Conservation (phyloP, 2,797 vertebrate species). For the Anguilla megastoma region DNA sequence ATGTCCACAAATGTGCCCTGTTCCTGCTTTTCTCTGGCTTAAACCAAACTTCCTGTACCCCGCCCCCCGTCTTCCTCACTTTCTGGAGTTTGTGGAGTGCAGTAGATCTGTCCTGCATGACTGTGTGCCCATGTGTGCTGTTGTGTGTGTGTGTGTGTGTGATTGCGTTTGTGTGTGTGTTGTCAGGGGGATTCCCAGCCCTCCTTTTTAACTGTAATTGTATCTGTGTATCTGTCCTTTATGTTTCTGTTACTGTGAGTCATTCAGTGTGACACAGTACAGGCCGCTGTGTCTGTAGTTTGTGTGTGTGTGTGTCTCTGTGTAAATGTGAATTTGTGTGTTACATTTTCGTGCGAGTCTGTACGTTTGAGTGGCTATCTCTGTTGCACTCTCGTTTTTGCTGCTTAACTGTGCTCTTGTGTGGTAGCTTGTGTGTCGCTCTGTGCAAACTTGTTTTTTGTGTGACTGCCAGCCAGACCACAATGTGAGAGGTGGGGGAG, state of each 20-base stretch:
- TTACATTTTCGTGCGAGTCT: neutral
- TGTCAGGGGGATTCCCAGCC: neutral
- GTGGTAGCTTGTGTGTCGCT: neutral
- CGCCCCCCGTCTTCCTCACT: conserved; percentile 9
- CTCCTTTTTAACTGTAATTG: neutral
- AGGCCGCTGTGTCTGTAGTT: neutral
- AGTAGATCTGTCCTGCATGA: conserved; percentile 77
- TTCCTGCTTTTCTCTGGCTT: neutral
- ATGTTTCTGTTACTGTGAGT: neutral
- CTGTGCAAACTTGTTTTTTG: neutral
- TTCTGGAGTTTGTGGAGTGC: conserved; percentile 60
- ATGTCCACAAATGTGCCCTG: neutral
- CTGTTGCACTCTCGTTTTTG: neutral
- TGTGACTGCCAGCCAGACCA: conserved; percentile 7
- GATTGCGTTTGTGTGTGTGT: neutral
- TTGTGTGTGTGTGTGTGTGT: conserved; percentile 41
- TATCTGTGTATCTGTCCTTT: neutral
- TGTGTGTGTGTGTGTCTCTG: neutral
- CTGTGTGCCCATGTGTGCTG: conserved; percentile 35
- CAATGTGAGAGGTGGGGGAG: conserved; percentile 25
- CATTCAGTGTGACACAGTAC: neutral
- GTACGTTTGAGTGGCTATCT: neutral
- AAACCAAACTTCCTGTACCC: conserved; percentile 5
- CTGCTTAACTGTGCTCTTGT: neutral
- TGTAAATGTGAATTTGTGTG: neutral